Conservation (phyloP, 2,797 vertebrate genomes). For the Emys orbicularis region DNA sequence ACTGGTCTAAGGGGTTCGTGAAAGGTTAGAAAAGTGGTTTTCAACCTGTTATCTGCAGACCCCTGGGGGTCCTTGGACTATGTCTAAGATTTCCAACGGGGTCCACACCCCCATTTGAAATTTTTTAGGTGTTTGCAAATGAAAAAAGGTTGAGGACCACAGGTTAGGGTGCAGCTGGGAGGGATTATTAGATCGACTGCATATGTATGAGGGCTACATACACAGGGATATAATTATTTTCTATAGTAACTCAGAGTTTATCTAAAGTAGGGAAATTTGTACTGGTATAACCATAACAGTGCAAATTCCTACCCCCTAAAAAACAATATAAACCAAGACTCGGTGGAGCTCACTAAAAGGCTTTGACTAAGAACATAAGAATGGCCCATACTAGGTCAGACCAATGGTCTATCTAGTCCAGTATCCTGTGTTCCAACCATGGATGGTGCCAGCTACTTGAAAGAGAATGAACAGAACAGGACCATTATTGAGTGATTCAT, state of each 20-base stretch:
- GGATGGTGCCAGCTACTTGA: not conserved
- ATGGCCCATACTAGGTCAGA: not conserved
- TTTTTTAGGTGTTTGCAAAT: too few relatives aligned
- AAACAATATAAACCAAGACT: not conserved
- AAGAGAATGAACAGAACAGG: not conserved
- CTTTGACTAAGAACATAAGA: not conserved
- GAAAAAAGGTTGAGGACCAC: not conserved
- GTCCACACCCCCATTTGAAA: too few relatives aligned
- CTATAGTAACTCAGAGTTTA: not conserved
- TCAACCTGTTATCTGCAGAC: too few relatives aligned
- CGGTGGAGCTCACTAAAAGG: not conserved
- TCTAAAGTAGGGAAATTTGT: not conserved
- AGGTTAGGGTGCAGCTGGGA: not conserved
- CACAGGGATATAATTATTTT: not conserved
- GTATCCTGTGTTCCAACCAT: not conserved
- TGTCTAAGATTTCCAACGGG: too few relatives aligned
- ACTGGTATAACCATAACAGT: not conserved
- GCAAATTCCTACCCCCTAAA: not conserved
- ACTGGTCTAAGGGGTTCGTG: too few relatives aligned
- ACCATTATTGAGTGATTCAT: not conserved
- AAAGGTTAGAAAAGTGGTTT: too few relatives aligned
- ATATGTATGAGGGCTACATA: not conserved
- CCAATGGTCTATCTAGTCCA: not conserved
- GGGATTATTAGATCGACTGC: not conserved
- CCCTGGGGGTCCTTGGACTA: too few relatives aligned